phyloP scores from a whole-genome alignment of 2,113 vertebrate genomes.

The Datnioides undecimradiatus region DNA sequence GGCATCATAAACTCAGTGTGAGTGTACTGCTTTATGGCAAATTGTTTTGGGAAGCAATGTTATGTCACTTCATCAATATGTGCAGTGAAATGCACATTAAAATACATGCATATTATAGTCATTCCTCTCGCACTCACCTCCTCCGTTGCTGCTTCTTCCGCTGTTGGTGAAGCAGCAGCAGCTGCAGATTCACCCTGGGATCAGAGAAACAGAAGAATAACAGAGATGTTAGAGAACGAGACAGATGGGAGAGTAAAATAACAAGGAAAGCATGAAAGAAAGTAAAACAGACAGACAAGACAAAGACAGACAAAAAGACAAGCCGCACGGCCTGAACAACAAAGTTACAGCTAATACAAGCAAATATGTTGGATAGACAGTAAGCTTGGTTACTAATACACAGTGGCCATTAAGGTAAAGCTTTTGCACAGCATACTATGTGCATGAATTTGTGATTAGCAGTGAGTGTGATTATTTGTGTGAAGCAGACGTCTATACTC shows the following conservation, averaged over 20 bases:
- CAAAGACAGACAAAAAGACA: constrained; percentile 53
- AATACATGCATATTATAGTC: background rate
- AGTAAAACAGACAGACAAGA: constrained; percentile 47
- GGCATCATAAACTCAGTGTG: no score
- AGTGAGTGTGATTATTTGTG: constrained; percentile 29
- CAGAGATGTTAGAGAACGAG: constrained; percentile 29
- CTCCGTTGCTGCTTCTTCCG: constrained; percentile 53
- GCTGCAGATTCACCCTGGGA: constrained; percentile 72
- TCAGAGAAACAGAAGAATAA: constrained; percentile 31
- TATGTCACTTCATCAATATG: background rate
- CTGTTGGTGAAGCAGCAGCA: constrained; percentile 48
- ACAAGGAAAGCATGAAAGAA: constrained; percentile 28
- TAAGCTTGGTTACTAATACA: constrained; percentile 24
- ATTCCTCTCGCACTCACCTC: constrained; percentile 50
- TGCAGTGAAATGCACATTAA: background rate
- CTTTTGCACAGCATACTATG: constrained; percentile 31
- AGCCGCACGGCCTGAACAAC: constrained; percentile 21
- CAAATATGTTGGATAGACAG: constrained; percentile 24
- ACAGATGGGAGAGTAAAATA: background rate
- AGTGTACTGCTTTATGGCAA: background rate
- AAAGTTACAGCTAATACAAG: constrained; percentile 28
- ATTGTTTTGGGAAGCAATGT: background rate
- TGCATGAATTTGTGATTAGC: constrained; percentile 45
- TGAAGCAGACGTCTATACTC: constrained; percentile 40
- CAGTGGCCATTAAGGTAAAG: constrained; percentile 24